Base-by-base conservation (phyloP, 2,797 vertebrate species). In the Epinephelus malabaricus region DNA sequence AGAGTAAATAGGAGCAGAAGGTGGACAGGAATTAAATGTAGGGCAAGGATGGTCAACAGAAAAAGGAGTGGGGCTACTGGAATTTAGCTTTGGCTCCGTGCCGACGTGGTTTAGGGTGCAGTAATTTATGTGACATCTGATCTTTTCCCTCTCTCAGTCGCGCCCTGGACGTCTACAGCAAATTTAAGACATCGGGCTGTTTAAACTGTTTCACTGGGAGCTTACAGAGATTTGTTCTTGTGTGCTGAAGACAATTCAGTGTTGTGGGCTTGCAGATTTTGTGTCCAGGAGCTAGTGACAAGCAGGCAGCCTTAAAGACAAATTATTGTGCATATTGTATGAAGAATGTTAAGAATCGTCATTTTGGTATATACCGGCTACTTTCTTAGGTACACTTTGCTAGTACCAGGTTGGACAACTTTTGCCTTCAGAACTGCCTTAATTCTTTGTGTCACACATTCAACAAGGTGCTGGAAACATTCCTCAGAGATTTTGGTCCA, bases 11-110 rank as follows among this genome's bases (percentile, higher is more conserved):
- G 54, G 54, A 63, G 34, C 59, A 72, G 59, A 46, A 49, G 59
- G 46, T 81, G 21, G 75, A 67, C 55, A 15, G 19, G 67, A 65
- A 83, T 83, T 76, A 70, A 68, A 84, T 66, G 64, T 70, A 74
- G 71, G 73, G 27, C 7, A 8, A 17, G 34, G 65, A 34, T 60
- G 58, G 61, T 76, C 50, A 65, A 34, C 45, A 25, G 59, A 69
- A 60, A 73, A 60, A 46, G 5, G 21, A 72, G 18, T 17, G 5
- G 40, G 47, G 65, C 53, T 75, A n/a, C 54, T 78, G 68, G 70
- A 82, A 75, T 80, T 23, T 45, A 46, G 67, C 25, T 79, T 71
- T 75, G 72, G 63, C 23, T 9, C 11, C 0, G 0, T 34, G 66
- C 74, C 85, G 61, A 19, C 15, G 2, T 12, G 49, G 58, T 77